These are phyloP conservation scores for Corydoras maculifer DNA, from an alignment of 2,113 vertebrate genomes.

Conservation along the genomic window DNA sequence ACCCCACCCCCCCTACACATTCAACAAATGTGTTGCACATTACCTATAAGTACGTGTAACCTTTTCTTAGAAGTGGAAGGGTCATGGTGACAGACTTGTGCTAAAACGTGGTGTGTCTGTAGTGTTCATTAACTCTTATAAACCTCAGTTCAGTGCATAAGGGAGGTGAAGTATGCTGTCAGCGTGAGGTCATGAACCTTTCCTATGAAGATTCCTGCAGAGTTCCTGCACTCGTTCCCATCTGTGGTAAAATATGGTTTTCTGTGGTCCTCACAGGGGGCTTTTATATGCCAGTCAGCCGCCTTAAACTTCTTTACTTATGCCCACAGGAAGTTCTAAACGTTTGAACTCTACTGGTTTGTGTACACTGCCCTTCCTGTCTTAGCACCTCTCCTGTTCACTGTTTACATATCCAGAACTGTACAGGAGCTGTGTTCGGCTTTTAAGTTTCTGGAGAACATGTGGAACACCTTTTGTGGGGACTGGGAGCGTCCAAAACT, in stretches of 20 bases:
- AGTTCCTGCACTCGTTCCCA: conserved; percentile 39
- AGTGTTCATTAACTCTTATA: conserved; percentile 53
- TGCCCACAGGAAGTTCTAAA: conserved; percentile 46
- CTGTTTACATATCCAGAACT: conserved; percentile 19
- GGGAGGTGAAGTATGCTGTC: conserved; percentile 44
- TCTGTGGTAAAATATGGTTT: conserved; percentile 49
- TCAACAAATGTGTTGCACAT: too few species aligned
- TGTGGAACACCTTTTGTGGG: conserved; percentile 37
- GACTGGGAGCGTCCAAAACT: conserved; percentile 34
- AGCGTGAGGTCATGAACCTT: conserved; percentile 45
- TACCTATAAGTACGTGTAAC: conserved; percentile 37
- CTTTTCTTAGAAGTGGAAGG: conserved; percentile 41
- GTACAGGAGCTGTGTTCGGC: conserved; percentile 14
- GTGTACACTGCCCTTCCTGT: conserved; percentile 19
- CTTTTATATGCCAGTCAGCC: conserved; percentile 51
- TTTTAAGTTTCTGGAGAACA: conserved; percentile 38
- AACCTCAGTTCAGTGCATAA: conserved; percentile 48
- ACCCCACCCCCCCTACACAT: too few species aligned
- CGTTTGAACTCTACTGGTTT: conserved; percentile 9
- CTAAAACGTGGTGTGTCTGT: conserved; percentile 42
- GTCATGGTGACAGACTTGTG: conserved; percentile 49
- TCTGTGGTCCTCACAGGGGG: conserved; percentile 32
- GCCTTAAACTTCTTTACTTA: conserved; percentile 45
- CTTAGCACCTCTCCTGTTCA: conserved; percentile 28
- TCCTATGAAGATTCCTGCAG: conserved; percentile 42